Conservation (phyloP, 2,113 vertebrate genomes). For the Pionites leucogaster region DNA sequence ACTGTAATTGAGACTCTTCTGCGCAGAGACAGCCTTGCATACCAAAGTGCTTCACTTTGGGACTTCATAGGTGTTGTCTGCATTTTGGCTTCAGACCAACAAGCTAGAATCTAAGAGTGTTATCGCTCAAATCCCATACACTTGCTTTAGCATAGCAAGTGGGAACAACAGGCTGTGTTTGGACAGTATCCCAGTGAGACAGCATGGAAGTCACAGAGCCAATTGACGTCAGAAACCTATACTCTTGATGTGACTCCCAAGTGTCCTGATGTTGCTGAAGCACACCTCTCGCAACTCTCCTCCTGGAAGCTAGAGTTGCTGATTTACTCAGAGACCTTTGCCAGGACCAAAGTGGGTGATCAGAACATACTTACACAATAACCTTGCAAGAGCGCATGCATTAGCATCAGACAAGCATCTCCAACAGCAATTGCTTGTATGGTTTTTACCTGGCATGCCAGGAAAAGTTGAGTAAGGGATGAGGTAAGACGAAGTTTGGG, state of each 20-base stretch:
- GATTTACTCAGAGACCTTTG: not conserved
- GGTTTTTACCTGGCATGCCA: not conserved
- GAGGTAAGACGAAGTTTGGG: not conserved
- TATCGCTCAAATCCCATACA: not conserved
- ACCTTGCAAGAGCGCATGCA: not conserved
- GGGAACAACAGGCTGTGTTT: not conserved
- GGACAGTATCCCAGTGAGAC: slow-evolving; percentile 16
- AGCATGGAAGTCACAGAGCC: not conserved
- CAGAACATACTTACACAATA: accelerated
- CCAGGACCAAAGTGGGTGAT: not conserved
- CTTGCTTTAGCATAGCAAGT: slow-evolving; percentile 23
- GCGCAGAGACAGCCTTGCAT: not conserved
- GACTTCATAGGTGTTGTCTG: not conserved
- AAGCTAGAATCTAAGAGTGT: not conserved
- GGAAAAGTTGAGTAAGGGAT: not conserved
- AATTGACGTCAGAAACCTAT: not conserved
- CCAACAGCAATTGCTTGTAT: accelerated
- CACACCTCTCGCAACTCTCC: not conserved
- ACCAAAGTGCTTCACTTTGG: not conserved
- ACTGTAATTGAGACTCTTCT: not conserved
- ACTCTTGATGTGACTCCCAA: not conserved
- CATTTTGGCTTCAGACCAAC: slow-evolving; percentile 3
- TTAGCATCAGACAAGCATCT: not conserved
- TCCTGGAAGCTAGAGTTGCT: not conserved
- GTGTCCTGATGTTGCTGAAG: not conserved